A percentile compares a stretch with the other conserved stretches of the same genome.
These are phyloP conservation scores for Novumbra hubbsi DNA, from an alignment of 2,797 vertebrate genomes.

Conservation along the genomic window DNA sequence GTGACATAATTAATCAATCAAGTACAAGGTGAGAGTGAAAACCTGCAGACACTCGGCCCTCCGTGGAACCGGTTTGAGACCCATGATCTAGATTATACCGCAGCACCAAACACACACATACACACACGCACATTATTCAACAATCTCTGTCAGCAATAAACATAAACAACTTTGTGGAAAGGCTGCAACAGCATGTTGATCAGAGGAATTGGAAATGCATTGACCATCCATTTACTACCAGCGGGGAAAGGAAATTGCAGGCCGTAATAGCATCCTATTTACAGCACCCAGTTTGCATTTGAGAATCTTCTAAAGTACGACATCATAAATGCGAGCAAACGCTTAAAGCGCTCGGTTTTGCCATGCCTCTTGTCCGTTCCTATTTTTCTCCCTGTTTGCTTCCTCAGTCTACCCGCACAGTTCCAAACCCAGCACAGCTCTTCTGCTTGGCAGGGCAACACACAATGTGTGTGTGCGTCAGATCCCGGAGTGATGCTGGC, in stretches of 20 bases:
- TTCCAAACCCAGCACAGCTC: slow-evolving; percentile 28
- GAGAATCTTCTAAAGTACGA: not conserved
- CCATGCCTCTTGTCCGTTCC: not conserved
- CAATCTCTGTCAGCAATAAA: not conserved
- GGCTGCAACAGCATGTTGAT: not conserved
- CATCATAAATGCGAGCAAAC: not conserved
- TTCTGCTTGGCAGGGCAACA: slow-evolving; percentile 19
- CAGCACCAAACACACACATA: not conserved
- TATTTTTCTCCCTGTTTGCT: slow-evolving; percentile 12
- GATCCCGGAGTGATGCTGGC: not conserved
- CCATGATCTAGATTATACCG: not conserved
- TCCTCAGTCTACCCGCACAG: slow-evolving; percentile 2
- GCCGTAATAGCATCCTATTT: not conserved
- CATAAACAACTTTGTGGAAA: not conserved
- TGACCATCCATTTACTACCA: not conserved
- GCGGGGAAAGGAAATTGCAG: not conserved
- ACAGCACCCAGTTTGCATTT: not conserved
- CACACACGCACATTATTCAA: not conserved
- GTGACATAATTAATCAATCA: too few species aligned
- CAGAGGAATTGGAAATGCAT: not conserved
- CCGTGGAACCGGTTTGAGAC: too few species aligned
- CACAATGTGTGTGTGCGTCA: not conserved
- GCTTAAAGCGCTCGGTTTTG: not conserved
- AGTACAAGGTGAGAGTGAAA: too few species aligned
- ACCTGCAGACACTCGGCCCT: too few species aligned